Conservation (phyloP, 2,113 vertebrate species). For the Siniperca knerii region DNA sequence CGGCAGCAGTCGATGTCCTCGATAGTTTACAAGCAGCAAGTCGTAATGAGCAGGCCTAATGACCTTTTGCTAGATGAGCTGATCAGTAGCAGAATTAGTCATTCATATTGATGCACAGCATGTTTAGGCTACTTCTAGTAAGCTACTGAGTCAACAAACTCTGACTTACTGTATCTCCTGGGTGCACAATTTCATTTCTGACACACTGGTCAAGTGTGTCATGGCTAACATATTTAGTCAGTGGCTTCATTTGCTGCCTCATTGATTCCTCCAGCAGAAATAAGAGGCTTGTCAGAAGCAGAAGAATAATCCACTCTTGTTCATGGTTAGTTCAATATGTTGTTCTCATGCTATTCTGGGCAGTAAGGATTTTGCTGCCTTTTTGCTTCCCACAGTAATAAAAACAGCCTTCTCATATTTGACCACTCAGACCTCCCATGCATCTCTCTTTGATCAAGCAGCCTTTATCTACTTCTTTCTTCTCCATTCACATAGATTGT, state of each 20-base stretch:
- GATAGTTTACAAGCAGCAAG: constrained; percentile 21
- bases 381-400: background rate
- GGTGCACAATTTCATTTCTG: constrained; percentile 2
- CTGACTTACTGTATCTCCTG: background rate
- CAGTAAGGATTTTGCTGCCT: background rate
- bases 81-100: constrained; percentile 25
- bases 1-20: constrained; percentile 1
- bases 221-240: background rate
- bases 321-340: background rate
- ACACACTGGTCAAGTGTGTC: constrained; percentile 30
- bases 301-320: background rate
- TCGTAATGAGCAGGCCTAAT: constrained; percentile 16
- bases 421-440: background rate
- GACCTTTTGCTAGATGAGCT: constrained; percentile 7
- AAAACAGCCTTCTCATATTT: background rate
- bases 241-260: background rate
- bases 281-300: background rate
- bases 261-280: background rate
- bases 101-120: constrained; percentile 11
- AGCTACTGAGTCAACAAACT: background rate
- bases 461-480: background rate
- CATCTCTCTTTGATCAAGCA: background rate
- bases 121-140: background rate
- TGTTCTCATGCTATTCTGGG: constrained; percentile 10
- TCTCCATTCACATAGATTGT: background rate